Evolutionary conservation across 2,888 invertebrate genomes (phyloP).

Genomic region (Drosophila planitibia): DNA sequence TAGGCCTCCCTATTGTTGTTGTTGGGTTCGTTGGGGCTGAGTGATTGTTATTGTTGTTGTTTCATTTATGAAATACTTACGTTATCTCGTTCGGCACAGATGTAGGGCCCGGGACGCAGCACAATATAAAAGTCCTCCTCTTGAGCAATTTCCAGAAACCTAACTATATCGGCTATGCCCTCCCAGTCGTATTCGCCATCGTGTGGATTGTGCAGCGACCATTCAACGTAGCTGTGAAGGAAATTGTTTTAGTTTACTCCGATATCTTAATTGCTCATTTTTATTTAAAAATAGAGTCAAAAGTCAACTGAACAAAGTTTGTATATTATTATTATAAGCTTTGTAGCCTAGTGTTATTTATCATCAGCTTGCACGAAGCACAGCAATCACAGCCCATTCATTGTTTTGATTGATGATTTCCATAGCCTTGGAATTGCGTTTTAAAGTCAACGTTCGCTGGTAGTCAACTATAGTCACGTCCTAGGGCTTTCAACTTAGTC

Average conservation of each 20-base stretch:
- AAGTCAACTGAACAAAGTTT: neutral
- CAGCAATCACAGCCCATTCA: constrained; percentile 3
- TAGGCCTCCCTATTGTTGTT: constrained; percentile 89
- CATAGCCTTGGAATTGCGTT: neutral
- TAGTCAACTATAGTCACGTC: constrained; percentile 18
- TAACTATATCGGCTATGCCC: constrained; percentile 89
- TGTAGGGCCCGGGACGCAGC: constrained; percentile 95
- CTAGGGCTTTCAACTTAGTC: neutral
- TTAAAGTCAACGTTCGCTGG: neutral
- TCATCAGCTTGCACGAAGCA: neutral
- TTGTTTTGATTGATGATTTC: constrained; percentile 11
- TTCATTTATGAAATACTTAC: constrained; percentile 75
- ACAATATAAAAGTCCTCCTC: constrained; percentile 93
- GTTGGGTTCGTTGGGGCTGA: neutral
- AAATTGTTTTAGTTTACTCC: neutral
- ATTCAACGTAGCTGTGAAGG: constrained; percentile 90
- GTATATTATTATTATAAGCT: neutral
- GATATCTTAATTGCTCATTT: no score
- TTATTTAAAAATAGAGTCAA: neutral
- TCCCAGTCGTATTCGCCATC: constrained; percentile 88
- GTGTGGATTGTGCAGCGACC: constrained; percentile 95
- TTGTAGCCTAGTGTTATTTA: constrained; percentile 9
- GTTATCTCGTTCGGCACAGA: constrained; percentile 95
- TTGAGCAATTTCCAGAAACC: constrained; percentile 90
- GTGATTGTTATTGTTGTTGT: neutral